Evolutionary conservation across 1,140 invertebrate species (phyloP).

Genomic region (Plutomurus gul): DNA sequence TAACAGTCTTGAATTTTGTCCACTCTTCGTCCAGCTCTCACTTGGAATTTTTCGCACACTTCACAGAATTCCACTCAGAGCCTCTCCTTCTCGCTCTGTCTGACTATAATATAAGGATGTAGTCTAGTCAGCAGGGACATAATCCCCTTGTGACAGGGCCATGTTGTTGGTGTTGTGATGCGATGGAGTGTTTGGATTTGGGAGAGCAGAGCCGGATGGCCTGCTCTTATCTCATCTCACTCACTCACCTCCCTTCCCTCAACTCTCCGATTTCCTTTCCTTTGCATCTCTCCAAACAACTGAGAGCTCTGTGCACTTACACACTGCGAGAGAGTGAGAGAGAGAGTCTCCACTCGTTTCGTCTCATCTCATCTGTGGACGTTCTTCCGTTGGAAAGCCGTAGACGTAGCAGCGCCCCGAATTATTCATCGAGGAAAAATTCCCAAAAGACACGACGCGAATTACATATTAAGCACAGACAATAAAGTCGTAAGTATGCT

Average conservation of each 20-base stretch:
- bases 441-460: slow-evolving; percentile 27
- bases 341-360: too few species aligned
- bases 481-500: slow-evolving; percentile 29
- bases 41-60: too few species aligned
- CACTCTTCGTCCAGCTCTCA: too few species aligned
- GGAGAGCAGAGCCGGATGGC: not conserved
- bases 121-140: not conserved
- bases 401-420: not conserved
- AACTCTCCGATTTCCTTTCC: not conserved
- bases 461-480: slow-evolving; percentile 29
- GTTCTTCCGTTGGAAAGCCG: slow-evolving; percentile 9
- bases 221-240: slow-evolving; percentile 5
- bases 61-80: too few species aligned
- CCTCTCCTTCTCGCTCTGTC: too few species aligned
- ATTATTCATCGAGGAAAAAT: slow-evolving; percentile 28
- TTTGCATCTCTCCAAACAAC: not conserved
- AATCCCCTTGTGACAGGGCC: not conserved
- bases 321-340: too few species aligned
- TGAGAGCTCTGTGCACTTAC: too few species aligned
- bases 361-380: not conserved
- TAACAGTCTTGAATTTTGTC: too few species aligned
- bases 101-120: too few species aligned
- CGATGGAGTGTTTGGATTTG: not conserved
- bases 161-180: slow-evolving; percentile 28
- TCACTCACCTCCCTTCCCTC: not conserved